Percentiles rank a stretch among this genome's conserved stretches.
Evolutionary conservation across 2,797 vertebrate species (phyloP).

Genomic region (Hydrophis major): DNA sequence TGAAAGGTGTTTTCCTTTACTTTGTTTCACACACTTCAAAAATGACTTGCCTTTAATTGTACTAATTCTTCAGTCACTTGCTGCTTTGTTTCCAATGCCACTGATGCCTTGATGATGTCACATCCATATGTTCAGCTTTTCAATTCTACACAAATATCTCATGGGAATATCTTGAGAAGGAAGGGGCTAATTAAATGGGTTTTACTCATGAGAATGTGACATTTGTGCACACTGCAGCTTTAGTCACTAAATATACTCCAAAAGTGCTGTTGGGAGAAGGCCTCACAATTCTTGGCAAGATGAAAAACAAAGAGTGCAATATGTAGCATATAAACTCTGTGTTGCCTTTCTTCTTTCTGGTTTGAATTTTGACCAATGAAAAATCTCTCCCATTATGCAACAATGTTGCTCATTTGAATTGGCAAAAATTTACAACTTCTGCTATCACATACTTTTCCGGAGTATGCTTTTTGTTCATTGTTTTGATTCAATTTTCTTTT

Average conservation of each 20-base stretch:
- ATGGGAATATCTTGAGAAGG: slow-evolving; percentile 69
- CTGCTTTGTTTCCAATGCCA: slow-evolving; percentile 76
- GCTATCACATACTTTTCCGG: slow-evolving; percentile 69
- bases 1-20: slow-evolving; percentile 56
- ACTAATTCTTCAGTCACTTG: slow-evolving; percentile 77
- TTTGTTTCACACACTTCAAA: slow-evolving; percentile 68
- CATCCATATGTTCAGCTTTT: slow-evolving; percentile 71
- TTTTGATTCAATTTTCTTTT: slow-evolving; percentile 44
- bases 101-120: slow-evolving; percentile 77
- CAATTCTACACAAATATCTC: slow-evolving; percentile 59
- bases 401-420: slow-evolving; percentile 1
- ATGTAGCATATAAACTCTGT: slow-evolving; percentile 45
- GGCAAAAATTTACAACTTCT: slow-evolving; percentile 4
- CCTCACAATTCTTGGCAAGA: slow-evolving; percentile 59
- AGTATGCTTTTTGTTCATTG: slow-evolving; percentile 76
- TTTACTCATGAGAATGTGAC: slow-evolving; percentile 76
- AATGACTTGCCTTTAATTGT: slow-evolving; percentile 60
- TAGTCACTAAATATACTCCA: slow-evolving; percentile 90
- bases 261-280: slow-evolving; percentile 72
- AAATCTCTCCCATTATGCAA: slow-evolving; percentile 22
- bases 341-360: slow-evolving; percentile 25
- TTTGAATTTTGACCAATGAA: slow-evolving; percentile 48
- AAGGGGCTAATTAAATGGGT: slow-evolving; percentile 65
- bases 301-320: slow-evolving; percentile 56
- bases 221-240: slow-evolving; percentile 77